Evolutionary conservation across 2,797 vertebrate species (phyloP), one percentile per base, ranked within the genome.

Genomic region (Gephyroberyx darwinii): DNA sequence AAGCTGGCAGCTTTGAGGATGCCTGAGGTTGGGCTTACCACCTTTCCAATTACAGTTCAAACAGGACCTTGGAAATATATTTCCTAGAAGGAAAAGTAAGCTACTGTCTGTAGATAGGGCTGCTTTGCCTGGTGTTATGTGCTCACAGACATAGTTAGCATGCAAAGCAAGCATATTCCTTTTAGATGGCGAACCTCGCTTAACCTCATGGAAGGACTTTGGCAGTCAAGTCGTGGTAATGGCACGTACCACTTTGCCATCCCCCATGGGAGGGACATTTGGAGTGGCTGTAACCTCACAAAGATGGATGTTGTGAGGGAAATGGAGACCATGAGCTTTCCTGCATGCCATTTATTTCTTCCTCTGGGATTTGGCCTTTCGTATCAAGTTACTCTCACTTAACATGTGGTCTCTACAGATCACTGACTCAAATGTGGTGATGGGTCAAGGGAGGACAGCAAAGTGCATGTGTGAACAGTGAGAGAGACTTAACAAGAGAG

Each of bases 1-100:
- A 19, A 66, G 41, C 26, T 22, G 43, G 67, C 59, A 43, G 35
- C 64, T 81, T 80, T 50, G 54, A 69, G 66, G 53, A 78, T 31
- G 48, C 20, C 14, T 7, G n/a, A 30, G 50, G 50, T 51, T 52
- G 22, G 43, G 47, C 73, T 82, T 51, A 56, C 41, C 45, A 52
- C 51, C 45, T 77, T 77, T 80, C 35, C 73, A 81, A 75, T 75
- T 76, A 68, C 53, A 76, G 55, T 77, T 78, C 65, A 64, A 80
- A 81, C 48, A 45, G 26, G 37, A 68, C 12, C 17, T 52, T 20
- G 56, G 19, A 54, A 61, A 69, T 68, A 53, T 8, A 58, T 69
- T 67, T 76, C 30, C 71, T 61, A 5, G 41, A 72, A 53, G 37
- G 67, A 74, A 30, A 43, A 75, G 65, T 75, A 64, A 67, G 67